Percentiles rank a stretch among this genome's conserved stretches.
phyloP scores from a whole-genome alignment of 2,113 vertebrate genomes.

The Anthoscopus minutus region DNA sequence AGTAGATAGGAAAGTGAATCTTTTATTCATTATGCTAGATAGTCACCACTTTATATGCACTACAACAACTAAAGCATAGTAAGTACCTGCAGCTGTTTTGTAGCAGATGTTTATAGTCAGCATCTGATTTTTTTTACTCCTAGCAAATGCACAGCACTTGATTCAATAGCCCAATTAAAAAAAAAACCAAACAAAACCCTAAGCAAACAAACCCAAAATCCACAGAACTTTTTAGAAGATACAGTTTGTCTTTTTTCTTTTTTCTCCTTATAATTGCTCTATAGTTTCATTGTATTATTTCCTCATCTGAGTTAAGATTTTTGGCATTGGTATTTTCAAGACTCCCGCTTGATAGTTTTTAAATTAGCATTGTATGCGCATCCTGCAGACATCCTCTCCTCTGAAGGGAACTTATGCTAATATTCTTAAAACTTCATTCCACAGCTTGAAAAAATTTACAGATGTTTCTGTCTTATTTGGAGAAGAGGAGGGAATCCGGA shows the following conservation, averaged over 20 bases:
- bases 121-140: not conserved
- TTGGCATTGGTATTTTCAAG: not conserved
- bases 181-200: not conserved
- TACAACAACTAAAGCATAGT: conserved; percentile 1
- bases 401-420: not conserved
- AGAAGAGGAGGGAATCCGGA: not conserved
- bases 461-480: not conserved
- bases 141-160: not conserved
- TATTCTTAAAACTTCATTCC: not conserved
- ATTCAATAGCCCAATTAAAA: not conserved
- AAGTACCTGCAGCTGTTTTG: conserved; percentile 43
- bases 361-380: not conserved
- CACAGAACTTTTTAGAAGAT: not conserved
- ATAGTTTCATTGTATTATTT: not conserved
- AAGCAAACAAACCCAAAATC: not conserved
- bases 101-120: conserved; percentile 45
- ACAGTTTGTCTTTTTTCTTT: not conserved
- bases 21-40: not conserved
- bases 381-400: not conserved
- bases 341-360: not conserved
- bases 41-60: not conserved
- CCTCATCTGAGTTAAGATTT: not conserved
- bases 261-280: not conserved
- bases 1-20: not conserved
- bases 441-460: not conserved